A percentile compares a stretch with the other conserved stretches of the same genome.
These are phyloP conservation scores for Aurelia aurita DNA, from an alignment of 30 jellyfish, hydroid and myxozoan genomes.

Conservation along the genomic window DNA sequence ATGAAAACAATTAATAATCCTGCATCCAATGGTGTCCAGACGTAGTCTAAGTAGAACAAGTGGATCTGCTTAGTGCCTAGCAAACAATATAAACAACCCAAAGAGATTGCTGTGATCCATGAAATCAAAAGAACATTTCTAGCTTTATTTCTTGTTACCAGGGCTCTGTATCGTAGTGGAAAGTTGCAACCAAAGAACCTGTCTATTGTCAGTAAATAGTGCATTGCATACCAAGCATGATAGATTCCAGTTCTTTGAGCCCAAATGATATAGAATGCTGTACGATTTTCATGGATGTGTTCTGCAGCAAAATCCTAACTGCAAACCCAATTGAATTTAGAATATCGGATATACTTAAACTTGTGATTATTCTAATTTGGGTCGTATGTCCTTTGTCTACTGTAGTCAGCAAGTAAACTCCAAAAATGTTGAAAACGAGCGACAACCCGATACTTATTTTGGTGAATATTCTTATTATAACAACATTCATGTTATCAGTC, in stretches of 20 bases:
- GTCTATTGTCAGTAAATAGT: not conserved
- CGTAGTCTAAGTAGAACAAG: not conserved
- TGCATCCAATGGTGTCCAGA: not conserved
- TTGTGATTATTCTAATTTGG: not conserved
- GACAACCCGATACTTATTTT: not conserved
- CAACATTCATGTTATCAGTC: too few species aligned
- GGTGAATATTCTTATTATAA: too few species aligned
- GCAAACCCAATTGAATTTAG: not conserved
- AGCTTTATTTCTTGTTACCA: not conserved
- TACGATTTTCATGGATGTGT: not conserved
- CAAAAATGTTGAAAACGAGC: not conserved
- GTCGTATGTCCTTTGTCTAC: not conserved
- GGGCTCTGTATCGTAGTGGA: not conserved
- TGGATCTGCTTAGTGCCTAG: not conserved
- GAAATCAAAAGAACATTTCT: not conserved
- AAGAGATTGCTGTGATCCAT: not conserved
- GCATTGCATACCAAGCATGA: slow-evolving; percentile 5
- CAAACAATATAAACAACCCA: not conserved
- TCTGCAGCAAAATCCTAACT: not conserved
- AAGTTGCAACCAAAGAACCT: slow-evolving; percentile 9
- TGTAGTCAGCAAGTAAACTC: not conserved
- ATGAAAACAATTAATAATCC: not conserved
- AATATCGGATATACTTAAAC: not conserved
- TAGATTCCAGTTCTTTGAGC: not conserved
- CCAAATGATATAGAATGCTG: not conserved